Conservation (phyloP, 2,113 vertebrate species). For the Pimephales promelas region DNA sequence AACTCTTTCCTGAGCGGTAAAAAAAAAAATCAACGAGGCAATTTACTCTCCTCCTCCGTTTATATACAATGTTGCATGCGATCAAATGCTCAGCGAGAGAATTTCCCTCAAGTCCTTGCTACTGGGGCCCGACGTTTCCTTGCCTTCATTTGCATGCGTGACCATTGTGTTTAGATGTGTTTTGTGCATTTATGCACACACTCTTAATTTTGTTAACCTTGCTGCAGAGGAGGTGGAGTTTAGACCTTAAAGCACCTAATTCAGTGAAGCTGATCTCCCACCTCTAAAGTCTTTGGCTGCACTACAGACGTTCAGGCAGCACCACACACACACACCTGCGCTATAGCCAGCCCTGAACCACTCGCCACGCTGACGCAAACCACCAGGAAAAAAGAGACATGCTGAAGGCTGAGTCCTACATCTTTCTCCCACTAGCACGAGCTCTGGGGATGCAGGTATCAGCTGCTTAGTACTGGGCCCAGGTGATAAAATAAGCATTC, state of each 20-base stretch:
- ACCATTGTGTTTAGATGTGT: not conserved
- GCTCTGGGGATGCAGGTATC: slow-evolving; percentile 23
- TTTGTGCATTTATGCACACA: slow-evolving; percentile 8
- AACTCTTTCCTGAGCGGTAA: slow-evolving; percentile 28
- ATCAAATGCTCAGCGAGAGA: slow-evolving; percentile 33
- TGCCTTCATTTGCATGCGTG: not conserved
- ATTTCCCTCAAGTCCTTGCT: not conserved
- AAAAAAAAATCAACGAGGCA: slow-evolving; percentile 26
- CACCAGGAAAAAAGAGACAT: not conserved
- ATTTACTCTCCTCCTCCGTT: slow-evolving; percentile 22
- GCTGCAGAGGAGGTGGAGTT: slow-evolving; percentile 52
- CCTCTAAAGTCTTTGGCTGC: slow-evolving; percentile 56
- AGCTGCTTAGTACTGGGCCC: slow-evolving; percentile 3
- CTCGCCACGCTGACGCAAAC: slow-evolving; percentile 31
- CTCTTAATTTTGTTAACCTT: slow-evolving; percentile 59
- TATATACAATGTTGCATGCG: not conserved
- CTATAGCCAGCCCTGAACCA: too few relatives aligned
- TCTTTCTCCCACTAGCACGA: slow-evolving; percentile 1
- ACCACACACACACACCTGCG: too few relatives aligned
- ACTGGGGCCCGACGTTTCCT: not conserved
- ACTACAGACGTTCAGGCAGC: slow-evolving; percentile 47
- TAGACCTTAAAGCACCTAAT: slow-evolving; percentile 69
- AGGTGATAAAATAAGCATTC: slow-evolving; percentile 46
- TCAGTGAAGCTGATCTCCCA: slow-evolving; percentile 51
- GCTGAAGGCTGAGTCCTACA: slow-evolving; percentile 21